phyloP scores from a whole-genome alignment of 1,140 invertebrate genomes.

The Leptinotarsa texana region DNA sequence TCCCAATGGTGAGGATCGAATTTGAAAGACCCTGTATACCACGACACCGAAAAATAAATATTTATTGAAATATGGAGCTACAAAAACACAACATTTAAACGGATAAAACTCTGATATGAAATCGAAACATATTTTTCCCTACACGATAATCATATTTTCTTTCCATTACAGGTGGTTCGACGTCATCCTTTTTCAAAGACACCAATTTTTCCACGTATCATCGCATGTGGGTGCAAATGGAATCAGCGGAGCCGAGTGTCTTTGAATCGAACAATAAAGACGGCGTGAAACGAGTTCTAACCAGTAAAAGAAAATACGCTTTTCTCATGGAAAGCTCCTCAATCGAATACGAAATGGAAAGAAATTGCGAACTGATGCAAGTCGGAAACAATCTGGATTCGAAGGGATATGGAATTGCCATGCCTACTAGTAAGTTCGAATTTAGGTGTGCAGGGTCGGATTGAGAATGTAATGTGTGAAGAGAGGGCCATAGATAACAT shows the following conservation, averaged over 20 bases:
- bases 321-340: conserved; percentile 86
- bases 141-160: too few species aligned
- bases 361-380: conserved; percentile 76
- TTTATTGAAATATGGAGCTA: too few species aligned
- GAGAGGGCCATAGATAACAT: too few species aligned
- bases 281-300: conserved; percentile 79
- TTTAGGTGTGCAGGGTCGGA: too few species aligned
- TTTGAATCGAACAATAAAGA: conserved; percentile 80
- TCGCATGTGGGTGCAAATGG: conserved; percentile 77
- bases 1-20: too few species aligned
- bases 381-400: conserved; percentile 76
- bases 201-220: conserved; percentile 74
- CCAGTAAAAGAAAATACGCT: conserved; percentile 71
- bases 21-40: too few species aligned
- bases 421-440: conserved; percentile 67
- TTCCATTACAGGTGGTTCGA: conserved; percentile 32
- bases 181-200: conserved; percentile 54
- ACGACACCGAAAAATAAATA: too few species aligned
- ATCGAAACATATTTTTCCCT: too few species aligned
- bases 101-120: too few species aligned
- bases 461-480: too few species aligned
- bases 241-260: conserved; percentile 76
- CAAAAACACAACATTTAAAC: too few species aligned
- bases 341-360: conserved; percentile 77
- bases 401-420: conserved; percentile 82